Evolutionary conservation across 35 echinoderm and acorn worm genomes (phyloP).

Genomic region (Ophioderma brevispina): DNA sequence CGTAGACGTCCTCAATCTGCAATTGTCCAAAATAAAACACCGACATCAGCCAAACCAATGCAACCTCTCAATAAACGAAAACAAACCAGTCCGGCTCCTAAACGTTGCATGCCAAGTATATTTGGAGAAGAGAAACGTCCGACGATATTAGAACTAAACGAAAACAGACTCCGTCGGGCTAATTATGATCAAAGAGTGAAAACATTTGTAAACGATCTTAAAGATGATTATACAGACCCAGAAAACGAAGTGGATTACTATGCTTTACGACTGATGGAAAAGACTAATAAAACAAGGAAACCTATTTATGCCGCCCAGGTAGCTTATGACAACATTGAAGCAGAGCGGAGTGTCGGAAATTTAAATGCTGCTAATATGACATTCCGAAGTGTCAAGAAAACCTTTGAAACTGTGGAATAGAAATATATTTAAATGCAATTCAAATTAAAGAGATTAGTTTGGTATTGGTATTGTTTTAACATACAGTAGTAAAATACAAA

Average conservation of each 20-base stretch:
- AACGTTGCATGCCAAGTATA: slow-evolving; percentile 47
- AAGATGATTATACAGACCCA: slow-evolving; percentile 54
- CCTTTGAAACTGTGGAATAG: background rate
- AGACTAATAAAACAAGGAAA: slow-evolving; percentile 13
- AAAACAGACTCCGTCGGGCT: slow-evolving; percentile 28
- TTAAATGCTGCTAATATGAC: slow-evolving; percentile 69
- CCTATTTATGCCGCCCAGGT: background rate
- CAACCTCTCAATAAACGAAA: background rate
- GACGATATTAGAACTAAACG: slow-evolving; percentile 79
- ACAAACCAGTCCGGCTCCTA: background rate
- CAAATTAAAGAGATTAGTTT: too few species aligned
- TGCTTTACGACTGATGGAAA: slow-evolving; percentile 48
- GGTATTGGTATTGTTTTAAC: too few species aligned
- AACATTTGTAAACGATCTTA: slow-evolving; percentile 36
- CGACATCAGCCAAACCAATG: background rate
- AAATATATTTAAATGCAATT: too few species aligned
- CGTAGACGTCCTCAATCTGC: too few species aligned
- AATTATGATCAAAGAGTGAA: slow-evolving; percentile 61
- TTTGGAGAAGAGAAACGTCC: slow-evolving; percentile 72
- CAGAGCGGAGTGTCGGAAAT: slow-evolving; percentile 67
- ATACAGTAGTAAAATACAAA: too few species aligned
- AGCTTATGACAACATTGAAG: slow-evolving; percentile 20
- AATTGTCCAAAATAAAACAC: too few species aligned
- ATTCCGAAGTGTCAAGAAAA: slow-evolving; percentile 52
- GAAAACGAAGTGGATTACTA: slow-evolving; percentile 85